Evolutionary conservation across 2,797 vertebrate species (phyloP), one percentile per base, ranked within the genome.

Genomic region (Gephyroberyx darwinii): DNA sequence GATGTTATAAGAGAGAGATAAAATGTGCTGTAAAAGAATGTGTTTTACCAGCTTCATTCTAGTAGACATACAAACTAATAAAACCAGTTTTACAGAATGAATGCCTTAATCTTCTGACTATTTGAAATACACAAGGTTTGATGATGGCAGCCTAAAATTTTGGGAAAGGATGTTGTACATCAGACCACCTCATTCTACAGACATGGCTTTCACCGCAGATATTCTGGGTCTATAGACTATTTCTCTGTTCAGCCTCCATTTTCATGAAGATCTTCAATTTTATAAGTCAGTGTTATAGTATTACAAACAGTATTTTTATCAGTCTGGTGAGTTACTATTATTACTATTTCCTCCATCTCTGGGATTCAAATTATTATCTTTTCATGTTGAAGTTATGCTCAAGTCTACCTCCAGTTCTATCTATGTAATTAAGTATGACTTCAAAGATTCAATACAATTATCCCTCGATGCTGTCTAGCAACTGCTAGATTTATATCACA

Each of bases 91-190:
- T 53, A 22, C 30, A 69, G 16, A 59, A 51, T 55, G 0, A 50
- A 64, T 39, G n/a, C 6, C 1, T 53, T 54, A 1, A 51, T 43
- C 1, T 16, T 16, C 30, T 53, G 12, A 48, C 17, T 50, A 58
- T 62, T 39, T 12, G 8, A 57, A 47, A 61, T 63, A 13, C 20
- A 33, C 8, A 10, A 45, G n/a, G 6, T 35, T 6, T 10, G 62
- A 59, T 20, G 65, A 41, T 50, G n/a, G n/a, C 48, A 50, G n/a
- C 10, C 2, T 26, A 54, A 56, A 14, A 12, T 7, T 71, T 66
- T 41, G 9, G 16, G n/a, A 47, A 56, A 26, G 26, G 3, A 37
- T 19, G 4, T 19, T 50, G 26, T 17, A 31, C 3, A 8, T 39
- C 13, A 47, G 16, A 14, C 8, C 30, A 39, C 3, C 39, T 64